Evolutionary conservation across 1,140 invertebrate genomes (phyloP).

Genomic region (Centruroides vittatus): DNA sequence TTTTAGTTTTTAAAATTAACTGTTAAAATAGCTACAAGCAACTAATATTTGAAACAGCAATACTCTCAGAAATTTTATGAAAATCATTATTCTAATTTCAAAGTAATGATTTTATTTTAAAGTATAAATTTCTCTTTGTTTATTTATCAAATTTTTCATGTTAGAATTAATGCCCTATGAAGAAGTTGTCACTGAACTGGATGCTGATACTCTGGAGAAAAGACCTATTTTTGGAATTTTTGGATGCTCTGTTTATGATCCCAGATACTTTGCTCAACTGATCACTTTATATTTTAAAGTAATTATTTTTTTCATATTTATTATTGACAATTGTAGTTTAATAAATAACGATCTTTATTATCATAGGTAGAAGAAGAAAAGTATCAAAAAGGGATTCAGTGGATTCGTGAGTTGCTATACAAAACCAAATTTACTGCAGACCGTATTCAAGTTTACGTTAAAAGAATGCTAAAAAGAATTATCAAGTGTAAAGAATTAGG

Average conservation of each 20-base stretch:
- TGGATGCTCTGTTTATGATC: too few species aligned
- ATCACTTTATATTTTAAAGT: too few species aligned
- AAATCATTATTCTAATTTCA: slow-evolving; percentile 30
- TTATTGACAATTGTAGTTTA: too few species aligned
- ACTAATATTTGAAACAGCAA: too few species aligned
- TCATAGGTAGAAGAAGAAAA: slow-evolving; percentile 55
- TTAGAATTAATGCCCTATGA: slow-evolving; percentile 33
- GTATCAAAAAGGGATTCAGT: slow-evolving; percentile 56
- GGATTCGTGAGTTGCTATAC: slow-evolving; percentile 59
- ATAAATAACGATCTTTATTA: too few species aligned
- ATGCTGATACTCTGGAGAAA: slow-evolving; percentile 42
- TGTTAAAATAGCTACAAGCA: too few species aligned
- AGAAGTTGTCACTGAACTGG: slow-evolving; percentile 54
- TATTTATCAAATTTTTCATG: background rate
- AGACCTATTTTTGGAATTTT: too few species aligned
- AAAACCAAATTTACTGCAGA: slow-evolving; percentile 51
- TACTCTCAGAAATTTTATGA: background rate
- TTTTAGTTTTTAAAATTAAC: too few species aligned
- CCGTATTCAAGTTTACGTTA: slow-evolving; percentile 54
- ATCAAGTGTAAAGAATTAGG: slow-evolving; percentile 51
- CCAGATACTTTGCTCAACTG: too few species aligned
- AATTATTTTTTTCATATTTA: too few species aligned
- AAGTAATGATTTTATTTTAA: background rate
- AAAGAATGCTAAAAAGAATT: slow-evolving; percentile 55
- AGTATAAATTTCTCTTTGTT: background rate